A percentile compares a stretch with the other conserved stretches of the same genome.
Evolutionary conservation across 2,888 invertebrate species (phyloP).

Genomic region (Lamellibrachia satsuma): DNA sequence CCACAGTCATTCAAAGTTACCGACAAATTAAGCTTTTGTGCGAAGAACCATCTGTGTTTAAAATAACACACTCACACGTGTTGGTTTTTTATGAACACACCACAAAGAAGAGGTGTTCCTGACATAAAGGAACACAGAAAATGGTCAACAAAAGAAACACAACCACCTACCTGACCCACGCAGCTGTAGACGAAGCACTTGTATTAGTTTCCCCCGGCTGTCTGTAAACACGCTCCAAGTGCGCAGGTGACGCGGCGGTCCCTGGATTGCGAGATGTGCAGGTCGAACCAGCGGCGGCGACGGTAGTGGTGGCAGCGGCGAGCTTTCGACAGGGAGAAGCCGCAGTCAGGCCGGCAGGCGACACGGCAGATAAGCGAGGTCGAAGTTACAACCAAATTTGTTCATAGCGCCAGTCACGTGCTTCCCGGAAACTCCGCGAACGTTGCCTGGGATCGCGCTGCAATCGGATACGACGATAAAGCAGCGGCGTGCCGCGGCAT

Average conservation of each 20-base stretch:
- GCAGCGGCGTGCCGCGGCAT: not conserved
- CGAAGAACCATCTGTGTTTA: not conserved
- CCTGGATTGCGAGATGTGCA: not conserved
- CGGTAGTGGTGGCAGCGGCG: not conserved
- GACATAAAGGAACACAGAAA: not conserved
- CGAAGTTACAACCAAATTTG: slow-evolving; percentile 13
- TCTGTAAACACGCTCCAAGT: slow-evolving; percentile 8
- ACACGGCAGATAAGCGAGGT: slow-evolving; percentile 5
- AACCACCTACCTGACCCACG: not conserved
- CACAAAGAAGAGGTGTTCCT: not conserved
- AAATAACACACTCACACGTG: not conserved
- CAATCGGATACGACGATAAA: slow-evolving; percentile 17
- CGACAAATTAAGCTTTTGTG: not conserved
- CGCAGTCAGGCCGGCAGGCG: not conserved
- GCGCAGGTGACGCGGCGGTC: not conserved
- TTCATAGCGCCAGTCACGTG: slow-evolving; percentile 9
- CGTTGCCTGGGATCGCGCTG: not conserved
- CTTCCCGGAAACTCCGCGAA: not conserved
- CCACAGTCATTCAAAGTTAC: not conserved
- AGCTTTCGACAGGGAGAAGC: not conserved
- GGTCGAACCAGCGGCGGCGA: not conserved
- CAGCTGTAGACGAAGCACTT: not conserved
- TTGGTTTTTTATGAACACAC: not conserved
- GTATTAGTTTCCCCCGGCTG: not conserved
- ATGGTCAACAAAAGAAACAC: not conserved